Base-by-base conservation (phyloP, 2,113 vertebrate genomes). In the Poeciliopsis occidentalis region DNA sequence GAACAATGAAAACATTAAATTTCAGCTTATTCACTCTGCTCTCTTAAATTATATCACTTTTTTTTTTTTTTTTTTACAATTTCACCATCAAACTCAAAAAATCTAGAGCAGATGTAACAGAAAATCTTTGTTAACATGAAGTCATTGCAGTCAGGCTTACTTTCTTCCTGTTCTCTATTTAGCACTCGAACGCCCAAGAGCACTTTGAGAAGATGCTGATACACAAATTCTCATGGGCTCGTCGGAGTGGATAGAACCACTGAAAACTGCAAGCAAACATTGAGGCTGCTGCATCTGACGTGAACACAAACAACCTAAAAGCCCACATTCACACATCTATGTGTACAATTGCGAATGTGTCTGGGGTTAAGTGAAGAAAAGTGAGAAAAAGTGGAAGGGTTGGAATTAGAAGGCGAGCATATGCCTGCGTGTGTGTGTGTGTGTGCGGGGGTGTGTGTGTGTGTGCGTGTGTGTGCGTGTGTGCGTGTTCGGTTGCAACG, bases 121-220 rank as follows among this genome's bases (percentile, higher is more conserved):
- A 79, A 78, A 87, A 17, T 54, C 61, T 57, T 76, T 63, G 76
- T 75, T 75, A 73, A 75, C 82, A 69, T 69, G 76, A 86, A n/a
- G 29, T 62, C 77, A 74, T 67, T 37, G 3, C 27, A 83, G 83
- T 64, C 85, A 79, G 75, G 79, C 61, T 62, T 85, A 79, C 74
- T 76, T 86, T 82, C 62, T 31, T 26, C 72, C 66, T 77, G 74
- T 67, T 68, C 78, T 74, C 69, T 31, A 64, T 76, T 64, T 26
- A 68, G 69, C 69, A 68, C 67, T 87, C 68, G 73, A 72, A 91
- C 75, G 66, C 84, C 85, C 79, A 80, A 81, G 54, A 90, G 85
- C 79, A 76, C 87, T 88, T 93, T 88, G 87, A 88, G 88, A 90
- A 91, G 88, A 89, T 91, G 90, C 88, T 91, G 92, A 92, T 89